These are phyloP conservation scores for Frieseomelitta varia DNA, from an alignment of 1,140 invertebrate species.

Conservation along the genomic window DNA sequence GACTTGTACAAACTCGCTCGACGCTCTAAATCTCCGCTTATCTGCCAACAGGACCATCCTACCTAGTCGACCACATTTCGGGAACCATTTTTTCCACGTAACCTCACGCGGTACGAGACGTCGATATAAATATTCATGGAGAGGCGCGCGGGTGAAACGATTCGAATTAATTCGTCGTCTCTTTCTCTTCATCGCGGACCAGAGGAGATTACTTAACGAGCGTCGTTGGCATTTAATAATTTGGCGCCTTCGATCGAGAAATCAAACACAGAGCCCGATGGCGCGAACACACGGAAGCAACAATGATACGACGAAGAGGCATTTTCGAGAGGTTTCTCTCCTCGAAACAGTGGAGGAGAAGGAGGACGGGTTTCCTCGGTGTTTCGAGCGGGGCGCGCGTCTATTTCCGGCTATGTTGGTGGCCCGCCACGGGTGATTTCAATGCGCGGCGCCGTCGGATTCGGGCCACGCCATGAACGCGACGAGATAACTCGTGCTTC, in stretches of 20 bases:
- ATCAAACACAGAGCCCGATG: not conserved
- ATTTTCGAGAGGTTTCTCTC: not conserved
- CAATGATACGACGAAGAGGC: not conserved
- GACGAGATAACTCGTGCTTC: slow-evolving; percentile 46
- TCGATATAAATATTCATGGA: slow-evolving; percentile 23
- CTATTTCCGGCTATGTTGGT: slow-evolving; percentile 44
- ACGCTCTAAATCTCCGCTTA: not conserved
- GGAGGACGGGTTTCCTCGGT: not conserved
- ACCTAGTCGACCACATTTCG: not conserved
- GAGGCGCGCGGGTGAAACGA: not conserved
- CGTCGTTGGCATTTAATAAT: slow-evolving; percentile 1
- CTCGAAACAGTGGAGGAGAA: not conserved
- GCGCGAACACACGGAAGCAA: not conserved
- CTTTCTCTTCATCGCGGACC: not conserved
- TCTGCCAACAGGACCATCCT: not conserved
- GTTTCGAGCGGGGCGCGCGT: not conserved
- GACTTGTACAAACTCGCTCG: not conserved
- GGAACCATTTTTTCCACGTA: not conserved
- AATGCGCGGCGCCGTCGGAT: slow-evolving; percentile 76
- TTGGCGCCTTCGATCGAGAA: not conserved
- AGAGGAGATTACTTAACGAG: not conserved
- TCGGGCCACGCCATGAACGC: slow-evolving; percentile 40
- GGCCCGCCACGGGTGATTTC: slow-evolving; percentile 71
- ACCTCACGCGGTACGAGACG: not conserved
- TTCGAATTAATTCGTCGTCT: slow-evolving; percentile 15